Evolutionary conservation across 2,113 vertebrate genomes (phyloP).

Genomic region (Pedetes capensis): DNA sequence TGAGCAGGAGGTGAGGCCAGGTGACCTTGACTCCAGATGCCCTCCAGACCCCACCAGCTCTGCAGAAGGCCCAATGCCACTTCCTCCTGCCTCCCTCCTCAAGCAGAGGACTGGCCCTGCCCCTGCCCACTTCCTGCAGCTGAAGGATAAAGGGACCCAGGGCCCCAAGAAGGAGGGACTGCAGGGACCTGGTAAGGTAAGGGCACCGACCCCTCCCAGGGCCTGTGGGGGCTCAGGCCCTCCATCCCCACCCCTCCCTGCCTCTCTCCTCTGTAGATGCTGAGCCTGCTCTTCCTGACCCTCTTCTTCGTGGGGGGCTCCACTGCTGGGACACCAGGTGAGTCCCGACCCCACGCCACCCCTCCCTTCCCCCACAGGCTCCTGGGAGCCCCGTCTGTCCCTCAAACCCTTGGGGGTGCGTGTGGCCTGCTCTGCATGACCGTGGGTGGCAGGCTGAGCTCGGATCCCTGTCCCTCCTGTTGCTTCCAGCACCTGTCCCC

Average conservation of each 20-base stretch:
- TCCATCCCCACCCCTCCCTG: not conserved
- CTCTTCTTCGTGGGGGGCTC: not conserved
- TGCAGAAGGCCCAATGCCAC: not conserved
- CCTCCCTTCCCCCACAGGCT: not conserved
- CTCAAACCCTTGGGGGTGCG: too few relatives aligned
- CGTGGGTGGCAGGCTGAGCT: too few relatives aligned
- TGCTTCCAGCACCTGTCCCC: not conserved
- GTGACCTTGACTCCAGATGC: not conserved
- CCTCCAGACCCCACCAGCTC: too few relatives aligned
- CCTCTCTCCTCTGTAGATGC: not conserved
- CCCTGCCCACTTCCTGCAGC: not conserved
- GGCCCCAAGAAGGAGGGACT: not conserved
- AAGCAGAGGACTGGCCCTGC: not conserved
- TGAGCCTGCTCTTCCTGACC: not conserved
- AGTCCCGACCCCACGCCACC: not conserved
- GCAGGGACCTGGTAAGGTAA: not conserved
- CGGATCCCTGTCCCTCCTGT: not conserved
- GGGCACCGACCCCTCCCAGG: too few relatives aligned
- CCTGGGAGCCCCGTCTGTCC: too few relatives aligned
- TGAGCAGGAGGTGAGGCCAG: too few relatives aligned
- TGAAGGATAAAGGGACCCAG: not conserved
- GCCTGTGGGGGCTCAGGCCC: not conserved
- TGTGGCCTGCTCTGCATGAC: too few relatives aligned
- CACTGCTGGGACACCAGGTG: not conserved
- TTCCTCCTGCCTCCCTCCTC: not conserved